A percentile compares a stretch with the other conserved stretches of the same genome.
phyloP scores from a whole-genome alignment of 2,797 vertebrate species.

The Xenops minutus region DNA sequence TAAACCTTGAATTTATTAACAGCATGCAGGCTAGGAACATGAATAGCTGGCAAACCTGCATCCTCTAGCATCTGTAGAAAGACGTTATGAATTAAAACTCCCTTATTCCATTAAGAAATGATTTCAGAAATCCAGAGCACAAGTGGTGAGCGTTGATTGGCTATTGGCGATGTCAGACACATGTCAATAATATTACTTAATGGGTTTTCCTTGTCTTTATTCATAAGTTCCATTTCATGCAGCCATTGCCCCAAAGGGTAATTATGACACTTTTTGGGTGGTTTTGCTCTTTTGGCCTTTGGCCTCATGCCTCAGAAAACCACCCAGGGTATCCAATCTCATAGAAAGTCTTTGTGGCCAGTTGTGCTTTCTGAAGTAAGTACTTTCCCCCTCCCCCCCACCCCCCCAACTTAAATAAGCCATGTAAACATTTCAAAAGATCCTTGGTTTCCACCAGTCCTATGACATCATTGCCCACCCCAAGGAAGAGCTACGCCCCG shows the following conservation, averaged over 20 bases:
- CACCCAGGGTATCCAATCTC: conserved; percentile 36
- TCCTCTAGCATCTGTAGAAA: conserved; percentile 10
- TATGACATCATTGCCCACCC: not conserved
- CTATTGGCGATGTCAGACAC: conserved; percentile 17
- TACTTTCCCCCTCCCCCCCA: not conserved
- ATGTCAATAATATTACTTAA: conserved; percentile 61
- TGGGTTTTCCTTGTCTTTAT: conserved; percentile 66
- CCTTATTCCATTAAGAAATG: conserved; percentile 28
- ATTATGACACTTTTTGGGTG: conserved; percentile 68
- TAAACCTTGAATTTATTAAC: not conserved
- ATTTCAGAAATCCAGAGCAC: conserved; percentile 37
- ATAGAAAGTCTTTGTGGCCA: conserved; percentile 37
- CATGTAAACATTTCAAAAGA: conserved; percentile 9
- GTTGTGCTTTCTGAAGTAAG: conserved; percentile 22
- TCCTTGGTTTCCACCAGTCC: conserved; percentile 6
- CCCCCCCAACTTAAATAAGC: not conserved
- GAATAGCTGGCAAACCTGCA: conserved; percentile 39
- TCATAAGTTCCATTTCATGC: conserved; percentile 58
- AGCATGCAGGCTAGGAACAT: not conserved
- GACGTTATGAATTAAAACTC: not conserved
- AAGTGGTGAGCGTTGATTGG: conserved; percentile 27
- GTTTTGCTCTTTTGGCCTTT: conserved; percentile 64
- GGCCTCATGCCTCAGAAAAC: conserved; percentile 52
- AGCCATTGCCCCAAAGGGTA: conserved; percentile 21
- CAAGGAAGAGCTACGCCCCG: not conserved